Conservation (phyloP, 2,888 invertebrate species). For the Conistra vaccinii region DNA sequence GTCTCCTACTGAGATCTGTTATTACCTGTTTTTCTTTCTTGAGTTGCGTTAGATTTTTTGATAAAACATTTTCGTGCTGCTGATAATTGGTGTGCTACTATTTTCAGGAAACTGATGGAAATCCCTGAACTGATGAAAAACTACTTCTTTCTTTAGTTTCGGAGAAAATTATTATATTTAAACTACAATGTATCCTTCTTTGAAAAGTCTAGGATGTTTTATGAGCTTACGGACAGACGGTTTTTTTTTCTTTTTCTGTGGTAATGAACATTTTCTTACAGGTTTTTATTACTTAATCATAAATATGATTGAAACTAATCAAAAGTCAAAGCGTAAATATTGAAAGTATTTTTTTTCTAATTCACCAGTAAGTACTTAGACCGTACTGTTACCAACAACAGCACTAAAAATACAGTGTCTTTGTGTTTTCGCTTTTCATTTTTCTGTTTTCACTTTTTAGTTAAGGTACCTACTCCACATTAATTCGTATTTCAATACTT, state of each 20-base stretch:
- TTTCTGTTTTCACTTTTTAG: too few relatives aligned
- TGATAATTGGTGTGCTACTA: not conserved
- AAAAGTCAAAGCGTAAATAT: too few relatives aligned
- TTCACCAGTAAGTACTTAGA: not conserved
- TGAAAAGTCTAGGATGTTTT: not conserved
- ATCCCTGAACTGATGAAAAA: not conserved
- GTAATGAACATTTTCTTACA: not conserved
- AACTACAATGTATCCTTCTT: not conserved
- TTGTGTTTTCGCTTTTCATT: too few relatives aligned
- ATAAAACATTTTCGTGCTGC: not conserved
- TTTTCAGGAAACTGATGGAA: not conserved
- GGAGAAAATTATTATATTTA: not conserved
- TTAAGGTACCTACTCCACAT: too few relatives aligned
- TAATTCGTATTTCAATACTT: too few relatives aligned
- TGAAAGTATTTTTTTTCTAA: not conserved
- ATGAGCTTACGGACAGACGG: too few relatives aligned
- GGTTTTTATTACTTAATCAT: too few relatives aligned
- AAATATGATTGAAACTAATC: too few relatives aligned
- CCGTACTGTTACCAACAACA: constrained; percentile 16
- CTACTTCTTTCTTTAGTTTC: not conserved
- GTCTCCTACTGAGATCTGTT: not conserved
- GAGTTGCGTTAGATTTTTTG: not conserved
- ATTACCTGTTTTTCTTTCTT: not conserved
- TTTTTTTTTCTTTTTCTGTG: not conserved
- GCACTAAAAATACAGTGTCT: not conserved